Evolutionary conservation across 2,797 vertebrate genomes (phyloP).

Genomic region (Myiotriccus ornatus): DNA sequence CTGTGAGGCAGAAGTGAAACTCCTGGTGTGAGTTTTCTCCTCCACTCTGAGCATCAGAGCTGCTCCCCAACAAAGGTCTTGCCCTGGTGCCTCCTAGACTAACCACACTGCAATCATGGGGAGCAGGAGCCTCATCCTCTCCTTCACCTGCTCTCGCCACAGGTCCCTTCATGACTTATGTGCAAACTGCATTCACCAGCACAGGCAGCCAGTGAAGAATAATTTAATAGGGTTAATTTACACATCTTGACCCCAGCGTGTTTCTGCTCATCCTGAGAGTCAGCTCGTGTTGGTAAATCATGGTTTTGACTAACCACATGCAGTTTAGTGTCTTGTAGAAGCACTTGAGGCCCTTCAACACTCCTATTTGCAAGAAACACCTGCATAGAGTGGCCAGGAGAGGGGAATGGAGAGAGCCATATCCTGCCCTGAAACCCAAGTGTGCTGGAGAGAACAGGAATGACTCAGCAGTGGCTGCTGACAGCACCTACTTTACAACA

Average conservation of each 20-base stretch:
- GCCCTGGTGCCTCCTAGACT: background rate
- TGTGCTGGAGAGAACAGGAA: background rate
- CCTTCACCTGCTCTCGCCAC: background rate
- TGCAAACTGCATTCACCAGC: background rate
- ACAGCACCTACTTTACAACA: background rate
- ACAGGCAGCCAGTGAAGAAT: background rate
- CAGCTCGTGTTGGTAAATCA: conserved; percentile 37
- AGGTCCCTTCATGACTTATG: background rate
- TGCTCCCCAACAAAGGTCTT: background rate
- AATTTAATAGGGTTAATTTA: background rate
- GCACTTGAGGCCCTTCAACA: conserved; percentile 4
- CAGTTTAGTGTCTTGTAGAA: conserved; percentile 25
- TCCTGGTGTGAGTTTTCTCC: background rate
- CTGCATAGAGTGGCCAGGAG: background rate
- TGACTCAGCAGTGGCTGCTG: background rate
- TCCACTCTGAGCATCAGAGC: background rate
- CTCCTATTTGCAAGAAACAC: background rate
- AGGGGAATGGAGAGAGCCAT: background rate
- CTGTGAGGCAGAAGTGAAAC: background rate
- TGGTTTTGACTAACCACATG: conserved; percentile 4
- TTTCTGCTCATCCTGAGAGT: conserved; percentile 42
- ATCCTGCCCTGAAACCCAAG: background rate
- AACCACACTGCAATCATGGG: background rate
- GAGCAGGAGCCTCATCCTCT: background rate
- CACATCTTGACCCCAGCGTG: conserved; percentile 28